A percentile compares a stretch with the other conserved stretches of the same genome.
Evolutionary conservation across 2,113 vertebrate genomes (phyloP).

Genomic region (Bubo scandiacus): DNA sequence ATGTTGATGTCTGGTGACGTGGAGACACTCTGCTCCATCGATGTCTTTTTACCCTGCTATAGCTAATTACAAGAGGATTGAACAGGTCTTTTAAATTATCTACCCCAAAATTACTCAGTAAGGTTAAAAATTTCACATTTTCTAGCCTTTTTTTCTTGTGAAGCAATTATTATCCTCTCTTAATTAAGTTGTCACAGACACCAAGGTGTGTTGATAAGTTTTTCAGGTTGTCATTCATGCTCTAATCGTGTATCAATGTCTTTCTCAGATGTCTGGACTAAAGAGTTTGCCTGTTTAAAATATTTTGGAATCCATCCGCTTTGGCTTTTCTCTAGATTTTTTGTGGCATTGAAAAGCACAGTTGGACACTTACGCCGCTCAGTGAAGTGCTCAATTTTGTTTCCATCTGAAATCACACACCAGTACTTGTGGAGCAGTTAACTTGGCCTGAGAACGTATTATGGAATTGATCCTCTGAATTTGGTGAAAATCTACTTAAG

Average conservation of each 20-base stretch:
- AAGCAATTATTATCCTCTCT: not conserved
- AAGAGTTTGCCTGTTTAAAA: slow-evolving; percentile 4
- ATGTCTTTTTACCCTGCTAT: not conserved
- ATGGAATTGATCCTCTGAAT: not conserved
- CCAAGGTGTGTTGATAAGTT: not conserved
- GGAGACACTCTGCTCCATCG: not conserved
- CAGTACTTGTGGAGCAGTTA: not conserved
- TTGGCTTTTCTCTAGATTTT: slow-evolving; percentile 22
- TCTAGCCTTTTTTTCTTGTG: not conserved
- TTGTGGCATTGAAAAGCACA: not conserved
- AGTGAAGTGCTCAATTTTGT: not conserved
- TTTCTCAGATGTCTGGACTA: slow-evolving; percentile 12
- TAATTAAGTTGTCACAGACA: not conserved
- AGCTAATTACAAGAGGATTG: not conserved
- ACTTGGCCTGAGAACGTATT: not conserved
- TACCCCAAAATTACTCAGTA: not conserved
- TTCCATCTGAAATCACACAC: not conserved
- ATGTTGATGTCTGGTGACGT: not conserved
- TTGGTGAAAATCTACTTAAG: not conserved
- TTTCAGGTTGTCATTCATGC: not conserved
- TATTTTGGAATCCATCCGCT: slow-evolving; percentile 1
- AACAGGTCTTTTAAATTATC: not conserved
- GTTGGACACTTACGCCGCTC: not conserved
- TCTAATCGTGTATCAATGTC: not conserved
- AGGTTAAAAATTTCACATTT: not conserved